phyloP scores from a whole-genome alignment of 2,888 invertebrate species.

The Lasioglossum calceatum region DNA sequence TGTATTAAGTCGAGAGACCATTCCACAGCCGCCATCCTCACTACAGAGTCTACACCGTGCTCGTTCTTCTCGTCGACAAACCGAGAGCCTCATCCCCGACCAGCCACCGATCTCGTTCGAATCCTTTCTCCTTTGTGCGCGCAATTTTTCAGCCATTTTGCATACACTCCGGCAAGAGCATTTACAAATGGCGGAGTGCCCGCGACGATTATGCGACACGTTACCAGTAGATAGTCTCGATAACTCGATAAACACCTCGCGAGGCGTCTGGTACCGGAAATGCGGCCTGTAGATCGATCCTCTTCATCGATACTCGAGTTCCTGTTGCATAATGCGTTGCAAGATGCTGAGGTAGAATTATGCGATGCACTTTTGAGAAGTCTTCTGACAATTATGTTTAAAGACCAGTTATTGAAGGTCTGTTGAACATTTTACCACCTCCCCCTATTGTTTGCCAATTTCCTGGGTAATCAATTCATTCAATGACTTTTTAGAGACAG shows the following conservation, averaged over 20 bases:
- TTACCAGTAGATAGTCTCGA: not conserved
- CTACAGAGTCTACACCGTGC: not conserved
- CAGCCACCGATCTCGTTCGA: slow-evolving; percentile 15
- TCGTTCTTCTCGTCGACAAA: slow-evolving; percentile 20
- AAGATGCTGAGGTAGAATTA: not conserved
- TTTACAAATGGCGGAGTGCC: slow-evolving; percentile 10
- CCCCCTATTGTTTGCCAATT: no score
- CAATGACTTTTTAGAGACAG: not conserved
- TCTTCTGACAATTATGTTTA: not conserved
- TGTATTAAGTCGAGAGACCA: slow-evolving; percentile 6
- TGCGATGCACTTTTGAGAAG: not conserved
- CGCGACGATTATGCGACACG: slow-evolving; percentile 10
- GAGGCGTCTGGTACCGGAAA: slow-evolving; percentile 6
- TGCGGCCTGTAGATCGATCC: not conserved
- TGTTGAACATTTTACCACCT: not conserved
- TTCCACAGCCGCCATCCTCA: not conserved
- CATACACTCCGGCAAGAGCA: slow-evolving; percentile 22
- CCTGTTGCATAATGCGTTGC: not conserved
- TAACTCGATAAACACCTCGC: slow-evolving; percentile 12
- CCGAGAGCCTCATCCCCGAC: not conserved
- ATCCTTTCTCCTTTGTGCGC: slow-evolving; percentile 40
- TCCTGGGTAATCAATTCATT: not conserved
- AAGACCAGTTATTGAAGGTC: not conserved
- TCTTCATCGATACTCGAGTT: slow-evolving; percentile 3
- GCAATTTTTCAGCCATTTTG: slow-evolving; percentile 53